Conservation (phyloP, 2,888 invertebrate species). For the Noctuana brunneofusca region DNA sequence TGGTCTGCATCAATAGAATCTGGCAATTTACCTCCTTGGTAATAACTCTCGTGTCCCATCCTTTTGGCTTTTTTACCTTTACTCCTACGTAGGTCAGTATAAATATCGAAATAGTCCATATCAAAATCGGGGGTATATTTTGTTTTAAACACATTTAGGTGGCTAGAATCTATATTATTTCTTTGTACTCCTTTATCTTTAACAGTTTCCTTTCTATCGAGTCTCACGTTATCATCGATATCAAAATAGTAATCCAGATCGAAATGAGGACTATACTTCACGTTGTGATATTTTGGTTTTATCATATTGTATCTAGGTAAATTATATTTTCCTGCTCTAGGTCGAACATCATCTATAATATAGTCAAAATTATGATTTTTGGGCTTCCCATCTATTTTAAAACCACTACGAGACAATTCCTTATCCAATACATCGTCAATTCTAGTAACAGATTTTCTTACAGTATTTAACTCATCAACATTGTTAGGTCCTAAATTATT, state of each 20-base stretch:
- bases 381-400: neutral
- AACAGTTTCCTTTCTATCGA: neutral
- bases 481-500: constrained; percentile 55
- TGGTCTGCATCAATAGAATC: constrained; percentile 36
- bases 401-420: neutral
- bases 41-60: neutral
- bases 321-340: neutral
- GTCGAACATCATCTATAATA: neutral
- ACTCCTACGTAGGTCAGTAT: neutral
- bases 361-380: constrained; percentile 1
- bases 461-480: constrained; percentile 36
- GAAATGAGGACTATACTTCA: constrained; percentile 40
- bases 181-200: constrained; percentile 20
- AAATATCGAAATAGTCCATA: constrained; percentile 2
- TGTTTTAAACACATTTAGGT: neutral
- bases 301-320: neutral
- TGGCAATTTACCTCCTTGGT: constrained; percentile 14
- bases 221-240: constrained; percentile 1
- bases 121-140: constrained; percentile 38
- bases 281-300: neutral
- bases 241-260: constrained; percentile 53
- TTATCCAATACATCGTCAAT: constrained; percentile 6
- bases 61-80: constrained; percentile 28
- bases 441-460: neutral
- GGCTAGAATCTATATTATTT: neutral